A percentile compares a stretch with the other conserved stretches of the same genome.
These are phyloP conservation scores for Campoletis raptor DNA, from an alignment of 2,888 invertebrate species.

Conservation along the genomic window DNA sequence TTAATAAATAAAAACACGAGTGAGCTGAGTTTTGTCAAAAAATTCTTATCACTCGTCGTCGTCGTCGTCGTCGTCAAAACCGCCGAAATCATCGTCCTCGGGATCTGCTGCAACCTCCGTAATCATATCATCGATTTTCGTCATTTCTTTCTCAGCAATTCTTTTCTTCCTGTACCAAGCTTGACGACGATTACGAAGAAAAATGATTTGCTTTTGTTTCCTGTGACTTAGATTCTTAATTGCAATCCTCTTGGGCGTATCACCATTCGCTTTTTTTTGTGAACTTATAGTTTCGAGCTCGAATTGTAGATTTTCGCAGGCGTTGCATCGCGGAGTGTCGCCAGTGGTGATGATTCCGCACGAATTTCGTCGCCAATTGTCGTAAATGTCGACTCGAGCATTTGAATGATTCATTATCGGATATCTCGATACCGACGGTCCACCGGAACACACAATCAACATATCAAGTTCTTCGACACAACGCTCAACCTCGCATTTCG, in stretches of 20 bases:
- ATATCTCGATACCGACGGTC: conserved; percentile 40
- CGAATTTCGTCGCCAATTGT: conserved; percentile 55
- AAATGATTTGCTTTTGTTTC: conserved; percentile 56
- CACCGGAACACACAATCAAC: conserved; percentile 54
- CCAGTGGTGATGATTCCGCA: conserved; percentile 32
- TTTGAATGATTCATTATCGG: conserved; percentile 2
- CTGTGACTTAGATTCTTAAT: conserved; percentile 54
- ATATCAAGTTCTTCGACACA: conserved; percentile 58
- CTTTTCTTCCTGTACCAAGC: conserved; percentile 41
- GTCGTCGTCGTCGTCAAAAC: conserved; percentile 36
- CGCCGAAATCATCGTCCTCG: conserved; percentile 31
- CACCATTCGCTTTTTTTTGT: not conserved
- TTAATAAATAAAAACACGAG: not conserved
- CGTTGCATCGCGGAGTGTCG: conserved; percentile 36
- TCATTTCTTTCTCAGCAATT: conserved; percentile 55
- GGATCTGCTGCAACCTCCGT: conserved; percentile 47
- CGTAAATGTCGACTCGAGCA: conserved; percentile 44
- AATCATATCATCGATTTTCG: conserved; percentile 50
- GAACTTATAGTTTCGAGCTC: not conserved
- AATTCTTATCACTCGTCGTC: conserved; percentile 20
- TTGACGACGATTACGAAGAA: conserved; percentile 38
- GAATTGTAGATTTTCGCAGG: conserved; percentile 37
- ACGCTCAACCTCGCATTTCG: conserved; percentile 45
- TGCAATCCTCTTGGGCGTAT: not conserved
- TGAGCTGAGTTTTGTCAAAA: not conserved